A percentile compares a stretch with the other conserved stretches of the same genome.
Evolutionary conservation across 1,140 invertebrate species (phyloP).

Genomic region (Tyrophagus putrescentiae): DNA sequence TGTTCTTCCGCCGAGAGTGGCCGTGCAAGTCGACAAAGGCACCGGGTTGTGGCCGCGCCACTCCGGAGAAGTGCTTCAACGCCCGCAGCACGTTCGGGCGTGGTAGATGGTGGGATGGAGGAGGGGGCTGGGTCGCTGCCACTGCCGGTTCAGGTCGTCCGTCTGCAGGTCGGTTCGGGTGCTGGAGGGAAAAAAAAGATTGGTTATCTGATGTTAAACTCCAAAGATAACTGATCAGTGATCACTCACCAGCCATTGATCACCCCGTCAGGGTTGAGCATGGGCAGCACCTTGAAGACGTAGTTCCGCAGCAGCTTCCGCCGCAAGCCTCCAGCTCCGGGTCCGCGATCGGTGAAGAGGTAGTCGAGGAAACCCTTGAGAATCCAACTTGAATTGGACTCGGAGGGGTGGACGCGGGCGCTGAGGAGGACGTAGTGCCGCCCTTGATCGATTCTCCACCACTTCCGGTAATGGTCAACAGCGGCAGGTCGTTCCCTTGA

Average conservation of each 20-base stretch:
- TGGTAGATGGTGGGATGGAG: slow-evolving; percentile 70
- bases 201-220: slow-evolving; percentile 10
- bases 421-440: slow-evolving; percentile 57
- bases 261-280: slow-evolving; percentile 84
- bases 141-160: slow-evolving; percentile 74
- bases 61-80: slow-evolving; percentile 5
- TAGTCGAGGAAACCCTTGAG: slow-evolving; percentile 46
- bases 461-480: slow-evolving; percentile 58
- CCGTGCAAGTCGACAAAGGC: slow-evolving; percentile 60
- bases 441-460: slow-evolving; percentile 25
- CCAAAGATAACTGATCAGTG: slow-evolving; percentile 1
- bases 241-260: slow-evolving; percentile 60
- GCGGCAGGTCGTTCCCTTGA: slow-evolving; percentile 59
- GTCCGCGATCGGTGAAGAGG: slow-evolving; percentile 45
- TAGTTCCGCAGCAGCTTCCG: slow-evolving; percentile 58
- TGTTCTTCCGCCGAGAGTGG: slow-evolving; percentile 70
- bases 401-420: slow-evolving; percentile 77
- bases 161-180: slow-evolving; percentile 76
- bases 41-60: slow-evolving; percentile 3
- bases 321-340: background rate
- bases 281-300: slow-evolving; percentile 82
- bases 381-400: slow-evolving; percentile 84
- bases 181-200: slow-evolving; percentile 36
- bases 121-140: slow-evolving; percentile 53
- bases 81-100: slow-evolving; percentile 50